Percentiles rank a stretch among this genome's conserved stretches.
Conservation (phyloP, 2,888 invertebrate genomes). For the Cerastis rubricosa region DNA sequence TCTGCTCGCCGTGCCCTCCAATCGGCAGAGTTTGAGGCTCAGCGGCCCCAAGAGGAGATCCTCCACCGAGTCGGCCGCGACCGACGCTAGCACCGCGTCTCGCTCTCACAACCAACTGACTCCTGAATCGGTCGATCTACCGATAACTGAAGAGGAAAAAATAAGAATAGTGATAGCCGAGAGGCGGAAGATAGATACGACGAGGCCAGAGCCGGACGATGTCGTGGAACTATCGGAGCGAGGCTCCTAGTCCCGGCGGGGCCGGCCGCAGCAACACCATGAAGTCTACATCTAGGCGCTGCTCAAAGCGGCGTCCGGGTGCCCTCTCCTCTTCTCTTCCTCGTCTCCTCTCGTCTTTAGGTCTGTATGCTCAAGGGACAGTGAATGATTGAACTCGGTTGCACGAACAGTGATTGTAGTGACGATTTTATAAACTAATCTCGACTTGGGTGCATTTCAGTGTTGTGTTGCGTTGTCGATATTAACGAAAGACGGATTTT, state of each 20-base stretch:
- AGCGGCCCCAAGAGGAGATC: conserved; percentile 76
- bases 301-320: conserved; percentile 60
- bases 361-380: conserved; percentile 78
- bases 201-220: conserved; percentile 81
- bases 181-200: conserved; percentile 90
- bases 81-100: conserved; percentile 76
- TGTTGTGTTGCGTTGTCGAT: conserved; percentile 76
- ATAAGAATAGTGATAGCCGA: conserved; percentile 92
- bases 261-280: conserved; percentile 89
- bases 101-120: conserved; percentile 65
- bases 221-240: conserved; percentile 85
- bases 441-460: conserved; percentile 66
- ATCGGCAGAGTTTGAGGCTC: conserved; percentile 78
- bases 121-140: conserved; percentile 74
- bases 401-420: conserved; percentile 78
- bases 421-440: conserved; percentile 64
- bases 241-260: conserved; percentile 89
- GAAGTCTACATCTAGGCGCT: conserved; percentile 88
- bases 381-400: conserved; percentile 86
- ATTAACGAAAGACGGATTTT: conserved; percentile 75
- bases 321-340: conserved; percentile 64
- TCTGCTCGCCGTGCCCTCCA: conserved; percentile 83
- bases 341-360: conserved; percentile 70
- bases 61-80: conserved; percentile 80
- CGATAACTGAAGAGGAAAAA: conserved; percentile 88